A percentile compares a stretch with the other conserved stretches of the same genome.
Evolutionary conservation across 1,140 invertebrate species (phyloP).

Genomic region (Pseudomyrmex flavicornis): DNA sequence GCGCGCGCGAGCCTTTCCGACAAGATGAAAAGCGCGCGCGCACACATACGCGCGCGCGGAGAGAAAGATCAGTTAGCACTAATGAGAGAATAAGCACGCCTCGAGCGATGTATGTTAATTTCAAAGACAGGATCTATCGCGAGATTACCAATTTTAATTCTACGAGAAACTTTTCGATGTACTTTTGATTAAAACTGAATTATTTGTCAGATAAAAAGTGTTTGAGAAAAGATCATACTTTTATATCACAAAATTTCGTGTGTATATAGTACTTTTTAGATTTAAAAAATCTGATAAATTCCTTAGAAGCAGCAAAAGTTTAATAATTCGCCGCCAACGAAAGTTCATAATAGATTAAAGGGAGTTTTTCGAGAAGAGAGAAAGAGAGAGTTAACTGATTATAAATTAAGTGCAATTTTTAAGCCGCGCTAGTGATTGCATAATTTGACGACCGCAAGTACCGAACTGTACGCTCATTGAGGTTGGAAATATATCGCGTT

Average conservation of each 20-base stretch:
- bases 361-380: not conserved
- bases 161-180: not conserved
- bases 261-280: too few relatives aligned
- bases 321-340: constrained; percentile 11
- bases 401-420: constrained; percentile 9
- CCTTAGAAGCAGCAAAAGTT: not conserved
- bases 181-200: not conserved
- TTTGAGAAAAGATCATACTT: not conserved
- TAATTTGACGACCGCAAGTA: not conserved
- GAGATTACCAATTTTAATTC: constrained; percentile 2
- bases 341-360: constrained; percentile 21
- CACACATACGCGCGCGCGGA: not conserved
- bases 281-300: not conserved
- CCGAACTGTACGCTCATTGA: constrained; percentile 13
- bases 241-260: not conserved
- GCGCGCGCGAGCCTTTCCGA: constrained; percentile 22
- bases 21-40: constrained; percentile 39
- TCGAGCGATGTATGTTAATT: constrained; percentile 23
- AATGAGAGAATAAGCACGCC: constrained; percentile 29
- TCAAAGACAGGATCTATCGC: not conserved
- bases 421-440: not conserved
- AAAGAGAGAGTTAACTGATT: not conserved
- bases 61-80: constrained; percentile 16
- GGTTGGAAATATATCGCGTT: constrained; percentile 50
- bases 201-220: not conserved